A percentile compares a stretch with the other conserved stretches of the same genome.
phyloP scores from a whole-genome alignment of 2,797 vertebrate species.

The Morelia viridis region DNA sequence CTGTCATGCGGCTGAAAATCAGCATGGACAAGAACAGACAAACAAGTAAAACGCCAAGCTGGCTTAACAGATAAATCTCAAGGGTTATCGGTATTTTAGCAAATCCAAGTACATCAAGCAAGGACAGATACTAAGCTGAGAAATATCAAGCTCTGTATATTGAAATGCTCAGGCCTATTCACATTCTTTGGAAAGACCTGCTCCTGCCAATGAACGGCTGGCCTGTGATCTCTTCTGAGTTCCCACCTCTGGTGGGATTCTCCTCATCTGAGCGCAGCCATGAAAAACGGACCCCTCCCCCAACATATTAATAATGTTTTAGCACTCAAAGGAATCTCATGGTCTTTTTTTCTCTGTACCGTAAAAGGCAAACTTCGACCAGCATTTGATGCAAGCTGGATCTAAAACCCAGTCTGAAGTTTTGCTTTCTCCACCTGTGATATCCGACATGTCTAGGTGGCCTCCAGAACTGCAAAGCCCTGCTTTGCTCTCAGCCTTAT shows the following conservation, averaged over 20 bases:
- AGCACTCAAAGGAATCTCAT: neutral
- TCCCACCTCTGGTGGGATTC: neutral
- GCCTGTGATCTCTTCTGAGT: neutral
- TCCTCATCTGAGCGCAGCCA: neutral
- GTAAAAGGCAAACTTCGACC: neutral
- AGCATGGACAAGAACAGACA: neutral
- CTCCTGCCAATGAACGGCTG: neutral
- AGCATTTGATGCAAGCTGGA: neutral
- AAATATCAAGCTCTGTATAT: neutral
- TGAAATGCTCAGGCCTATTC: neutral
- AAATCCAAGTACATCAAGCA: neutral
- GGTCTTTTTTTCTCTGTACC: neutral
- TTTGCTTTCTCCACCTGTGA: neutral
- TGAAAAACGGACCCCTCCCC: neutral
- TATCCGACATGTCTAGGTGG: neutral
- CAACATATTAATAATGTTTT: neutral
- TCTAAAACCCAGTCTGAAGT: neutral
- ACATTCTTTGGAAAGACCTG: neutral
- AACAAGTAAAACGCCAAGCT: neutral
- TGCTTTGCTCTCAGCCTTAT: neutral
- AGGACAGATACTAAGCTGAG: neutral
- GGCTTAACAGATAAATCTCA: neutral
- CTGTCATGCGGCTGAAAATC: neutral
- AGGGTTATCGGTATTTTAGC: neutral
- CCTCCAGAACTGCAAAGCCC: neutral